phyloP scores from a whole-genome alignment of 1,140 invertebrate genomes.

The Manduca sexta region DNA sequence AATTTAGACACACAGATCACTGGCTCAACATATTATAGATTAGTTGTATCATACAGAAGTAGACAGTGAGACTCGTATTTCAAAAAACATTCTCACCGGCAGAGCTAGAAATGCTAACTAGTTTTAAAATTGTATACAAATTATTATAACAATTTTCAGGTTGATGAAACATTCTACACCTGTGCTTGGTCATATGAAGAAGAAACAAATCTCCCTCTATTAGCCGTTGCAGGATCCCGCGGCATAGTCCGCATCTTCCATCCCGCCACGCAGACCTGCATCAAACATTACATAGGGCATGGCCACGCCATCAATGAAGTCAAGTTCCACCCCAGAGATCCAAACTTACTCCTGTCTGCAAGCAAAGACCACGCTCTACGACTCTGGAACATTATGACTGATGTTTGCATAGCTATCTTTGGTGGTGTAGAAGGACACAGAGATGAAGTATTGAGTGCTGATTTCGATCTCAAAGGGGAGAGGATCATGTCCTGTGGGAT shows the following conservation, averaged over 20 bases:
- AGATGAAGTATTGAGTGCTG: conserved; percentile 95
- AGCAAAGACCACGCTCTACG: conserved; percentile 96
- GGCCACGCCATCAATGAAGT: conserved; percentile 77
- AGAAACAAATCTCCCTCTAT: conserved; percentile 82
- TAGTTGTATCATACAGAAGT: too few species aligned
- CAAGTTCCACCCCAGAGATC: conserved; percentile 93
- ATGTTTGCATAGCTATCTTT: conserved; percentile 96
- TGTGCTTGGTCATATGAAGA: conserved; percentile 96
- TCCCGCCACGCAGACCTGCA: conserved; percentile 87
- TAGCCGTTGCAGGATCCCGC: conserved; percentile 92
- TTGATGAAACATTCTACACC: conserved; percentile 97
- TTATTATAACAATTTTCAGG: conserved; percentile 52
- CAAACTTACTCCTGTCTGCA: conserved; percentile 91
- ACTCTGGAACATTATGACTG: conserved; percentile 96
- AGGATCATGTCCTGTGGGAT: conserved; percentile 97
- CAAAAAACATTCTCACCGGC: too few species aligned
- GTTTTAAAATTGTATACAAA: too few species aligned
- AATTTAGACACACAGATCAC: too few species aligned
- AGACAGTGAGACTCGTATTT: too few species aligned
- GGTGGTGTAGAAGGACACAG: conserved; percentile 97
- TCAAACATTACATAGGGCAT: conserved; percentile 91
- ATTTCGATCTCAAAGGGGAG: conserved; percentile 92
- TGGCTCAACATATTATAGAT: too few species aligned
- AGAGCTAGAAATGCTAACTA: too few species aligned
- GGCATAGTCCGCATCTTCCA: conserved; percentile 93